Base-by-base conservation (phyloP, 2,888 invertebrate genomes). In the Leistus spinibarbis region DNA sequence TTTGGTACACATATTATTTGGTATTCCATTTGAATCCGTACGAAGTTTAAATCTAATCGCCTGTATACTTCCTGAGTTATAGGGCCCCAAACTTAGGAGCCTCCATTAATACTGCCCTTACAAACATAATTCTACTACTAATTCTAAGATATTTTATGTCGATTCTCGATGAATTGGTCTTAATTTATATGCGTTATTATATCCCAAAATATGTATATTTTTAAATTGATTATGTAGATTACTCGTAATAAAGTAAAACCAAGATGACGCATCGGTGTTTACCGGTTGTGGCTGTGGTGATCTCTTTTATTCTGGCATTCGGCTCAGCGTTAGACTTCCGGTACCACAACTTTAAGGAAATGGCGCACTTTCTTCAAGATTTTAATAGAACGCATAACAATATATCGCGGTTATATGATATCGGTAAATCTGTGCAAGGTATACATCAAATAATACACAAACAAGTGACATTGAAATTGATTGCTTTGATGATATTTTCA, bases 401-500 rank as follows among this genome's bases (percentile, higher is more conserved):
- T 68, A 22, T 74, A 7, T 40, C 74, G 20, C 60, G 62, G 7
- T 9, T 67, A 5, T 63, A 68, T 23, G 67, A 62, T 22, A 74
- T 74, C 62, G 74, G 74, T 3, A 53, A 67, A 60, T 67, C 67
- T 68, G 54, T 67, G 7, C 7, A 68, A 67, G 74, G 74, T 74
- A 67, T 23, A 60, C 24, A 64, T 64, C 9, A 63, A 16, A 13
- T 13, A 57, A 62, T 13, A 19, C 20, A 17, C 16, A 54, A 54
- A 54, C 53, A 53, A 13, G 7, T 53, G 13, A 54, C 16, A 54
- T 5, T 54, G 5, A 54, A 16, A 54, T 3, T 5, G 60, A 60
- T 4, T 3, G 2, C 16, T 60, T 19, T 20, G 2, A 16, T 60
- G 10, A 20, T 60, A 60, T 19, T 60, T 81, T 40, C 81, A 90